Percentiles rank a stretch among this genome's conserved stretches.
Evolutionary conservation across 2,797 vertebrate genomes (phyloP).

Genomic region (Coendou prehensilis): DNA sequence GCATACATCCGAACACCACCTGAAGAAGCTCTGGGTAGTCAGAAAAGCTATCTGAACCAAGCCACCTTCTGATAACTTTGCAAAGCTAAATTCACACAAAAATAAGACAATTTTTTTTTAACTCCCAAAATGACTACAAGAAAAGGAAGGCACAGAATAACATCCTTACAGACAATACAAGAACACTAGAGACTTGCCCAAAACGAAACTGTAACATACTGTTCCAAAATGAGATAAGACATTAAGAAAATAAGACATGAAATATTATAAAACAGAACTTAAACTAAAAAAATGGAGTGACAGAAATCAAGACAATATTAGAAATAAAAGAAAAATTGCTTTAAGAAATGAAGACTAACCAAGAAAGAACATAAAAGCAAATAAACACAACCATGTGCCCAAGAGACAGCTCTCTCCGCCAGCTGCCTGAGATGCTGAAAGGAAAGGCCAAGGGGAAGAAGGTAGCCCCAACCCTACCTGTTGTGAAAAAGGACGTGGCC

Average conservation of each 20-base stretch:
- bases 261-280: neutral
- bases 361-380: slow-evolving; percentile 16
- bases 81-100: neutral
- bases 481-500: neutral
- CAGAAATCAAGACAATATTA: neutral
- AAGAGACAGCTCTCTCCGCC: neutral
- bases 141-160: neutral
- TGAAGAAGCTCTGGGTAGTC: neutral
- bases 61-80: neutral
- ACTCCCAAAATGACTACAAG: neutral
- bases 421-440: neutral
- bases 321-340: slow-evolving; percentile 36
- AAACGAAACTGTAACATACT: neutral
- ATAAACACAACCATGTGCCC: neutral
- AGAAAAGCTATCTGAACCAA: neutral
- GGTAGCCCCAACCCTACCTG: too few species aligned
- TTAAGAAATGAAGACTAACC: slow-evolving; percentile 28
- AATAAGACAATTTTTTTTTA: neutral
- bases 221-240: slow-evolving; percentile 9
- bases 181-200: neutral
- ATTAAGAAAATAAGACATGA: neutral
- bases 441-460: neutral
- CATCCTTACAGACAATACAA: neutral
- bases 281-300: slow-evolving; percentile 21
- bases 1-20: neutral